Base-by-base conservation (phyloP, 2,797 vertebrate species). In the Mico argentatus region DNA sequence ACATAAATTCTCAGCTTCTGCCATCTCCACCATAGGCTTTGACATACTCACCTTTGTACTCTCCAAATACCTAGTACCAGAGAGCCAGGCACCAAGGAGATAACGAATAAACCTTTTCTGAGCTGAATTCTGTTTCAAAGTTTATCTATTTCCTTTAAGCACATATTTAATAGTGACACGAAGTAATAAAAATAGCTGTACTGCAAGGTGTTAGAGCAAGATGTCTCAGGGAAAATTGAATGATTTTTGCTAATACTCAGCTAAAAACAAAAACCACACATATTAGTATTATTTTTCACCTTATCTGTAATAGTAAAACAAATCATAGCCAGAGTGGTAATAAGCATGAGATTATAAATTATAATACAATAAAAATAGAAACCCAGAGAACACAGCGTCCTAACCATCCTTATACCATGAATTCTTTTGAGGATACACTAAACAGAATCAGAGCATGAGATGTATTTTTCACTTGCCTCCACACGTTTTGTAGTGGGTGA, bases 91-190 rank as follows among this genome's bases (percentile, higher is more conserved):
- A 93, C 61, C 44, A 9, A 86, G 95, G 96, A 77, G 84, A 96
- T 72, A 85, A 90, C 59, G 77, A 92, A 88, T 80, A 80, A 93
- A 96, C 85, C 96, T 73, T 95, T 93, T 52, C 92, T 77, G 39
- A 95, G 85, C 85, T 92, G 85, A 97, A 95, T 79, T 90, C 75
- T 96, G 64, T 80, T 92, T 96, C n/a, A 30, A 86, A 46, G 55
- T 88, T 94, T 95, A 94, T 95, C 83, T 97, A 6, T 96, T 97
- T 96, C 94, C 88, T 97, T 94, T 95, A 96, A 86, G 76, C 94
- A 82, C 80, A 55, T 90, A 96, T 95, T 97, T 95, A 87, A 93
- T 46, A 91, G 95, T 96, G 96, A 97, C 81, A 88, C 72, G 90
- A 96, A 89, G 82, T 19, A 76, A 82, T 88, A 89, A 91, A 95